Evolutionary conservation across 1,140 invertebrate species (phyloP).

Genomic region (Holotrichia oblita): DNA sequence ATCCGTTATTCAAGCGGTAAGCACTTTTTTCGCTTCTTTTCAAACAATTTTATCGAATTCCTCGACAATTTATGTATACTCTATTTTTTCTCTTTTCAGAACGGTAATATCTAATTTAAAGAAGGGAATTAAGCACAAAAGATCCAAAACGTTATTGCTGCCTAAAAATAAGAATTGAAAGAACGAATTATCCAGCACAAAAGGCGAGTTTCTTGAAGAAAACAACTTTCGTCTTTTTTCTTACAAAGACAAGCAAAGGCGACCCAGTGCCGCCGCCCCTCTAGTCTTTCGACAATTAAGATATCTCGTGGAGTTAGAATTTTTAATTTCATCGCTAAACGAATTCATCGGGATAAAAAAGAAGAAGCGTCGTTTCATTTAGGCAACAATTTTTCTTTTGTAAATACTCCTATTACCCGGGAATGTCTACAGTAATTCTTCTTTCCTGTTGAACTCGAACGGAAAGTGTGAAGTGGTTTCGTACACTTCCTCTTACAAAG

Average conservation of each 20-base stretch:
- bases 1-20: too few relatives aligned
- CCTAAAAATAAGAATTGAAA: background rate
- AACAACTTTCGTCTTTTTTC: background rate
- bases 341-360: background rate
- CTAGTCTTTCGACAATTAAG: conserved; percentile 1
- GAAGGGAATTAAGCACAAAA: background rate
- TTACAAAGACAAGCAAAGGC: background rate
- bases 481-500: background rate
- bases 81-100: background rate
- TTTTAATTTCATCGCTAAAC: conserved; percentile 21
- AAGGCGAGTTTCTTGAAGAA: background rate
- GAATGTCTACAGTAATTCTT: background rate
- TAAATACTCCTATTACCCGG: conserved; percentile 1
- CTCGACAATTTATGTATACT: too few relatives aligned
- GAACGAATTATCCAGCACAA: background rate
- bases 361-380: background rate
- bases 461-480: background rate
- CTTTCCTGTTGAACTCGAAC: background rate
- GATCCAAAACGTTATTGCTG: background rate
- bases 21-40: too few relatives aligned
- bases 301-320: conserved; percentile 1
- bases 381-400: conserved; percentile 17
- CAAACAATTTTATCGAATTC: too few relatives aligned
- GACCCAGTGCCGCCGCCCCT: background rate
- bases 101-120: background rate